Evolutionary conservation across 2,888 invertebrate genomes (phyloP), one percentile per base, ranked within the genome.

Genomic region (Liposcelis brunnea): DNA sequence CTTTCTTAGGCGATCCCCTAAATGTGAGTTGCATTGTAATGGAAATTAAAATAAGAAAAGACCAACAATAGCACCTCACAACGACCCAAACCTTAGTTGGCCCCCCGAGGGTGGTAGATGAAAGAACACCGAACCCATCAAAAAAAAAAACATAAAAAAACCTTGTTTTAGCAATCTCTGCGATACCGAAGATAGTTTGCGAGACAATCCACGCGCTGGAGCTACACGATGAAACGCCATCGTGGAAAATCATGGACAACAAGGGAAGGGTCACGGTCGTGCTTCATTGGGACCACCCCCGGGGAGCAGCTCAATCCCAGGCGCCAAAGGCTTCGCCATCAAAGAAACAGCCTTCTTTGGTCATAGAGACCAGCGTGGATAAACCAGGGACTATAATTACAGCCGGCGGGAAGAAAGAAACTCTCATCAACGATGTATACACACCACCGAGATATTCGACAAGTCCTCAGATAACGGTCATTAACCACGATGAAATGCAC

Each of bases 241-340:
- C 89, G 70, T 91, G 91, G 91, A 91, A 91, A 71, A 90, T 91
- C 72, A 90, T 90, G 89, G 91, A 91, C 79, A 89, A 89, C 77
- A 87, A 89, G 73, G 91, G 90, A 65, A 81, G 89, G 65, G 86
- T 91, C 71, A 91, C 91, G 61, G 89, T 91, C 71, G 90, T 91
- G 64, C 72, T 91, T 65, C 89, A 91, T 70, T 91, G 91, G 91
- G 91, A 91, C 73, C 89, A 87, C 71, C 55, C 56, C 50, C 43
- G 50, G 50, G 42, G 50, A 45, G 64, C 55, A 52, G 65, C 56
- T 55, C 26, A 26, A 26, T 26, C 26, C 26, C 26, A 26, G 26
- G 63, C 57, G 55, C 64, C 62, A 58, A 64, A 64, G 62, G 55
- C 54, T 56, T 55, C 58, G 57, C 57, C 48, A 49, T 54, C 47